Evolutionary conservation across 2,888 invertebrate genomes (phyloP).

Genomic region (Helicoverpa assulta): DNA sequence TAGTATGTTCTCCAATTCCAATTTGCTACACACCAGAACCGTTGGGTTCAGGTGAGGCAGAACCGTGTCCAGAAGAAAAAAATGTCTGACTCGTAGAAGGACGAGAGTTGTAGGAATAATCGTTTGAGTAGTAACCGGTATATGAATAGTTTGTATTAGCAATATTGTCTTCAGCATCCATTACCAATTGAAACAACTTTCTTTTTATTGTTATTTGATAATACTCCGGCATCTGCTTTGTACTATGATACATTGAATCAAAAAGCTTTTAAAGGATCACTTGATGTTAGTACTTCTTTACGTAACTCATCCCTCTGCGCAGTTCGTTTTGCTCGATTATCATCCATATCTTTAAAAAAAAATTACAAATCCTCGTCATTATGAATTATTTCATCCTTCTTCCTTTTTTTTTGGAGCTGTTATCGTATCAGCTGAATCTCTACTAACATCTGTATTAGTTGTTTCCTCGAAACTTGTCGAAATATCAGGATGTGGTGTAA

Average conservation of each 20-base stretch:
- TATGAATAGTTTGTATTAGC: conserved; percentile 48
- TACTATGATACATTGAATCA: conserved; percentile 52
- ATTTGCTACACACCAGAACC: conserved; percentile 43
- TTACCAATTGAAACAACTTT: conserved; percentile 56
- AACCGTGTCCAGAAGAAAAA: conserved; percentile 39
- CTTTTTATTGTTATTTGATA: conserved; percentile 56
- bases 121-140: conserved; percentile 34
- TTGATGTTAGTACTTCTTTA: conserved; percentile 43
- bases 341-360: conserved; percentile 41
- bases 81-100: conserved; percentile 35
- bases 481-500: conserved; percentile 16
- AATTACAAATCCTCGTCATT: not conserved
- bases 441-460: conserved; percentile 15
- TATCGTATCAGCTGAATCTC: conserved; percentile 3
- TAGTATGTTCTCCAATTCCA: conserved; percentile 38
- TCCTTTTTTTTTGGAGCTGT: conserved; percentile 7
- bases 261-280: conserved; percentile 46
- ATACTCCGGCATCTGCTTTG: conserved; percentile 48
- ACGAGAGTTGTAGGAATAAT: conserved; percentile 36
- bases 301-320: conserved; percentile 49
- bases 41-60: conserved; percentile 34
- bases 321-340: conserved; percentile 38
- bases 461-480: conserved; percentile 13
- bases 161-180: conserved; percentile 56
- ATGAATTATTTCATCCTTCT: conserved; percentile 18